Conservation (phyloP, 2,888 invertebrate genomes). For the Macrosiphum euphorbiae region DNA sequence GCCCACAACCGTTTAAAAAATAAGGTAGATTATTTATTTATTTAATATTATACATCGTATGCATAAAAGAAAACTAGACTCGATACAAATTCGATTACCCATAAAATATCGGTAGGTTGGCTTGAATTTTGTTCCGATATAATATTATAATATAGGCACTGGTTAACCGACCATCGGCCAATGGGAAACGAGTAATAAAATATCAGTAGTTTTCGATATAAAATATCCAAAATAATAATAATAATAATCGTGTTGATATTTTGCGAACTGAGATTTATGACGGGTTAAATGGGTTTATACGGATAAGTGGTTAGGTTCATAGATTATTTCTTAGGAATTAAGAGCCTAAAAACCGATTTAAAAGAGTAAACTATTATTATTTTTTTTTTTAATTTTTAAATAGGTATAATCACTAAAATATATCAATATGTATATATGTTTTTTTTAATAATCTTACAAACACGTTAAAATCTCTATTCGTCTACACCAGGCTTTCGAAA, state of each 20-base stretch:
- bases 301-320: not conserved
- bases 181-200: not conserved
- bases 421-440: too few species aligned
- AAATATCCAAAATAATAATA: not conserved
- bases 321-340: not conserved
- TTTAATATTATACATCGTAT: not conserved
- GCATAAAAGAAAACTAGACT: not conserved
- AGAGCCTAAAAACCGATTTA: not conserved
- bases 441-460: not conserved
- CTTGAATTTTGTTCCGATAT: not conserved
- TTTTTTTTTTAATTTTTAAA: too few species aligned
- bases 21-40: not conserved
- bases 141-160: not conserved
- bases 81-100: not conserved
- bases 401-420: too few species aligned
- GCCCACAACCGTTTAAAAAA: not conserved
- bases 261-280: not conserved
- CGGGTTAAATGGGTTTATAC: too few species aligned
- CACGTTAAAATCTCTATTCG: not conserved
- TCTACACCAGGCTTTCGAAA: not conserved
- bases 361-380: not conserved
- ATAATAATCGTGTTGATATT: not conserved
- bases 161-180: not conserved
- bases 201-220: not conserved
- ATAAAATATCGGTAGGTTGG: not conserved